Base-by-base conservation (phyloP, 2,797 vertebrate species). In the Rhinichthys osculus region DNA sequence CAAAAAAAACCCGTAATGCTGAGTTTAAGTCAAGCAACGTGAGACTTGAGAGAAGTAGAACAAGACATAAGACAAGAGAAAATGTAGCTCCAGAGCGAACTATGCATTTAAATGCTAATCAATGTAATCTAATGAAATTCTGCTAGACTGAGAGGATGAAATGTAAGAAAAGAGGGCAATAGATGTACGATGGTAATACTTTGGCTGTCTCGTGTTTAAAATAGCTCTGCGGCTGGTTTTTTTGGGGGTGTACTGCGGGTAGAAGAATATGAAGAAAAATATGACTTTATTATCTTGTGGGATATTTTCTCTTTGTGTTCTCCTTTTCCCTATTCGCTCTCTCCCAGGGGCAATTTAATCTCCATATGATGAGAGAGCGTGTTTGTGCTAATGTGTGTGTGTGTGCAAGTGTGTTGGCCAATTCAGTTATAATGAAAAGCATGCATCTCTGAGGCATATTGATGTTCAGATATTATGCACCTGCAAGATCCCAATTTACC, bases 281-380 rank as follows among this genome's bases (percentile, higher is more conserved):
- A 67, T 82, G 82, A 86, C 84, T 72, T 66, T 84, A 66, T 87
- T 83, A 84, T 86, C 89, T 85, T 84, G 42, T 89, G 85, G 72
- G 84, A 87, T 90, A 89, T 64, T 85, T 91, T 88, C 87, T 86
- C 44, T 77, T 47, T 59, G 66, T 86, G 30, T 79, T 90, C 88
- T 52, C 67, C 88, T 87, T 86, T 57, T 79, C 67, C 52, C 30
- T 78, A 82, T 86, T 86, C 79, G 40, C 54, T 83, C 42, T 86
- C 88, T 88, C 82, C 78, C 91, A 59, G 85, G 81, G 76, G 81
- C 87, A 88, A 86, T 88, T 81, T 83, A 82, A 64, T 85, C 70
- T 81, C 66, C 69, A 72, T 42, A 78, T 74, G 78, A 38, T 81
- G 74, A 74, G 72, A 81, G 42, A 27, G 69, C 40, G 79, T 33